phyloP scores from a whole-genome alignment of 2,888 invertebrate genomes.

The Coremacera marginata region DNA sequence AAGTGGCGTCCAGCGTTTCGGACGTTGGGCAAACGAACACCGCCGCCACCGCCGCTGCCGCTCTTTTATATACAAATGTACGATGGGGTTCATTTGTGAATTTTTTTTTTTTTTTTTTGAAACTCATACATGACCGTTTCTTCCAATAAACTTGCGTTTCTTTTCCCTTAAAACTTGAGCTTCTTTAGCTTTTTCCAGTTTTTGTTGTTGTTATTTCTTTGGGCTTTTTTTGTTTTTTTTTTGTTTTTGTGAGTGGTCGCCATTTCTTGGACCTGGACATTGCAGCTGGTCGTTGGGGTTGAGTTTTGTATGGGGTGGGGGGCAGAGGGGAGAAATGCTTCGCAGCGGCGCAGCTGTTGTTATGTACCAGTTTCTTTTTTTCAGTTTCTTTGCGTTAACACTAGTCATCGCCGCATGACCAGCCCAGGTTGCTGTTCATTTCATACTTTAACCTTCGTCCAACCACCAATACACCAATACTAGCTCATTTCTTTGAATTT shows the following conservation, averaged over 20 bases:
- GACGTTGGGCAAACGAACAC: slow-evolving; percentile 3
- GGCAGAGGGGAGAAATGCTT: neutral
- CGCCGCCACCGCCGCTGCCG: neutral
- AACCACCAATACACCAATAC: neutral
- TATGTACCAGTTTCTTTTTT: slow-evolving; percentile 9
- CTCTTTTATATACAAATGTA: neutral
- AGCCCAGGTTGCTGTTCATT: neutral
- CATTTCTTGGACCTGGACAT: slow-evolving; percentile 31
- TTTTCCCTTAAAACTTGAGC: slow-evolving; percentile 26
- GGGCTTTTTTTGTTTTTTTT: slow-evolving; percentile 14
- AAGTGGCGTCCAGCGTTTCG: slow-evolving; percentile 28
- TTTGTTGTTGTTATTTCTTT: neutral
- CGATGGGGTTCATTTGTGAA: neutral
- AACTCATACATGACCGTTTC: slow-evolving; percentile 4
- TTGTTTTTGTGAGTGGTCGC: slow-evolving; percentile 4
- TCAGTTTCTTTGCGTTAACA: neutral
- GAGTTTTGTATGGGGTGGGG: too few species aligned
- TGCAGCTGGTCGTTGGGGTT: neutral
- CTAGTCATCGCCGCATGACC: neutral
- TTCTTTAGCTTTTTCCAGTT: slow-evolving; percentile 27
- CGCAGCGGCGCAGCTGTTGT: slow-evolving; percentile 12
- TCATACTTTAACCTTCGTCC: neutral
- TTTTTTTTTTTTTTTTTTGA: neutral
- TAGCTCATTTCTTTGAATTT: slow-evolving; percentile 1
- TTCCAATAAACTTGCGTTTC: slow-evolving; percentile 38